A percentile compares a stretch with the other conserved stretches of the same genome.
These are phyloP conservation scores for Nezara viridula DNA, from an alignment of 2,888 invertebrate genomes.

Conservation along the genomic window DNA sequence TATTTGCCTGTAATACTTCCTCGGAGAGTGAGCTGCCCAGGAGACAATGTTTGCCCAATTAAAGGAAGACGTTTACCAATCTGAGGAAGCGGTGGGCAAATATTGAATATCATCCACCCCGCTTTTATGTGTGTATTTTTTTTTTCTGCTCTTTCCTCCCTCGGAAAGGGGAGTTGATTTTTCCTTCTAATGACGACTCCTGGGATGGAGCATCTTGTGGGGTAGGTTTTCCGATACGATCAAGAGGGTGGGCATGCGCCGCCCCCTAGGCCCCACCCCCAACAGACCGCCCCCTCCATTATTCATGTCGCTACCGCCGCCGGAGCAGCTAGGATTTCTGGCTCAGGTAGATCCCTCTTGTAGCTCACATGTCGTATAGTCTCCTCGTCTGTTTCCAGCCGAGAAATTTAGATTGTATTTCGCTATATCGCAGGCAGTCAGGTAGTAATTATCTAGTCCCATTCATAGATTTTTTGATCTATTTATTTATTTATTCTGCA, in stretches of 20 bases:
- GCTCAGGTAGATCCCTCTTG: conserved; percentile 23
- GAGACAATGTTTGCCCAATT: conserved; percentile 57
- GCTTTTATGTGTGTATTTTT: background rate
- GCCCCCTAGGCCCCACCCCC: conserved; percentile 39
- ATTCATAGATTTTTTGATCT: background rate
- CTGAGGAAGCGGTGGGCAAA: conserved; percentile 48
- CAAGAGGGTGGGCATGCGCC: conserved; percentile 55
- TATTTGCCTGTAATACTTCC: conserved; percentile 42
- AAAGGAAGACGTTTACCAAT: conserved; percentile 52
- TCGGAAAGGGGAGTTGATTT: conserved; percentile 14
- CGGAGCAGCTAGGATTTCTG: conserved; percentile 50
- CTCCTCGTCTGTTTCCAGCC: conserved; percentile 34
- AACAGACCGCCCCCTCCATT: conserved; percentile 43
- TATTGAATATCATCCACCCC: conserved; percentile 55
- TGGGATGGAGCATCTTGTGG: conserved; percentile 47
- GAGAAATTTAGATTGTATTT: background rate
- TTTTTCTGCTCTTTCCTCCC: background rate
- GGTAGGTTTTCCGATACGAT: conserved; percentile 58
- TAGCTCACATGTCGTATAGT: conserved; percentile 33
- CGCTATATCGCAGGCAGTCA: conserved; percentile 9
- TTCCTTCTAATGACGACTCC: conserved; percentile 47
- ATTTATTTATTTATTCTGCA: background rate
- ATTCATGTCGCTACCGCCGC: conserved; percentile 33
- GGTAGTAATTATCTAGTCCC: background rate
- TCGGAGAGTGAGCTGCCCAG: conserved; percentile 22